Evolutionary conservation across 2,888 invertebrate species (phyloP).

Genomic region (Nymphalis polychloros): DNA sequence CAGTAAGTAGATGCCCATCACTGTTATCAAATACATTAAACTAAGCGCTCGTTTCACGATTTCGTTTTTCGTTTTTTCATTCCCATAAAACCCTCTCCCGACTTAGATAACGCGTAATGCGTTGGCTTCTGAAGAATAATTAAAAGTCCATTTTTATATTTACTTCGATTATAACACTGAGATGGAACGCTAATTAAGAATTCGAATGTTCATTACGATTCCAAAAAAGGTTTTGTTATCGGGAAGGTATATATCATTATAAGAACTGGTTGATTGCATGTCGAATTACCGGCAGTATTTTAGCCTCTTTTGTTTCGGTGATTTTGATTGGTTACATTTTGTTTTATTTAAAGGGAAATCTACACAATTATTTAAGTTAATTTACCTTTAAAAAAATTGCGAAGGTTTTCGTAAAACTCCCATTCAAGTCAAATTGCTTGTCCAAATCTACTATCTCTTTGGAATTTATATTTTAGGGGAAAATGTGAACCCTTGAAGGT

Average conservation of each 20-base stretch:
- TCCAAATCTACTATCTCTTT: constrained; percentile 6
- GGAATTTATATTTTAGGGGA: constrained; percentile 27
- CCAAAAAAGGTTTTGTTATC: constrained; percentile 35
- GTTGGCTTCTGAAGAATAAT: constrained; percentile 72
- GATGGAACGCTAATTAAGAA: constrained; percentile 64
- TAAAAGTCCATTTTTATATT: constrained; percentile 71
- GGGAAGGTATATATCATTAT: constrained; percentile 36
- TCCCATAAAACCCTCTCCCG: constrained; percentile 63
- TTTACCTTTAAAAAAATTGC: constrained; percentile 8
- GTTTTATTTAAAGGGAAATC: constrained; percentile 22
- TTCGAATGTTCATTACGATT: constrained; percentile 41
- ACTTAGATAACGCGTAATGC: constrained; percentile 75
- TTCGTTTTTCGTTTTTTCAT: constrained; percentile 62
- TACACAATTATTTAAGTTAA: constrained; percentile 11
- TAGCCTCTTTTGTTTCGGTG: constrained; percentile 28
- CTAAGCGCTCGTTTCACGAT: constrained; percentile 72
- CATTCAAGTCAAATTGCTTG: constrained; percentile 11
- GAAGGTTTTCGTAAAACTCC: constrained; percentile 1
- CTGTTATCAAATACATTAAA: constrained; percentile 81
- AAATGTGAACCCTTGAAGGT: constrained; percentile 16
- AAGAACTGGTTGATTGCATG: constrained; percentile 36
- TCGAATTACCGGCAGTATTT: constrained; percentile 34
- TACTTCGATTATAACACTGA: constrained; percentile 53
- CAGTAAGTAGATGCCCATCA: constrained; percentile 79
- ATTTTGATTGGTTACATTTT: constrained; percentile 28